These are phyloP conservation scores for Bicyclus anynana DNA, from an alignment of 1,140 invertebrate species.

Conservation along the genomic window DNA sequence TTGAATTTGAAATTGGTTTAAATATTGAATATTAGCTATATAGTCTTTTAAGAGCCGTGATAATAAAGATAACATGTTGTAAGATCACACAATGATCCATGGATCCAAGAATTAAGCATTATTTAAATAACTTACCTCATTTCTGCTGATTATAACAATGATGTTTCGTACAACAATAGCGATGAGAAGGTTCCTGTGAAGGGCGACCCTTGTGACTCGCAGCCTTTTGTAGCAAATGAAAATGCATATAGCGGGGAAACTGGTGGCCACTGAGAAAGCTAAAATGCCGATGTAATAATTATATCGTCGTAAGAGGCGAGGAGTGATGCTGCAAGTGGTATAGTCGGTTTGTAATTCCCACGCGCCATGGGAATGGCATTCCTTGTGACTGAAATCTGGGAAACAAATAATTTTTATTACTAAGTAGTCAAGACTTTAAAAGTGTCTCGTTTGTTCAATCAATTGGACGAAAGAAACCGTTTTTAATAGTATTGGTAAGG, in stretches of 20 bases:
- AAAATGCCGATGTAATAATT: conserved; percentile 71
- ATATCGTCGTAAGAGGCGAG: conserved; percentile 68
- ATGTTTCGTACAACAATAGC: conserved; percentile 77
- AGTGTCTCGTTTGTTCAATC: too few relatives aligned
- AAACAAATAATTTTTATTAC: not conserved
- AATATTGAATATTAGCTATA: too few relatives aligned
- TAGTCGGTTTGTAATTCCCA: conserved; percentile 78
- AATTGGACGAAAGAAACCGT: too few relatives aligned
- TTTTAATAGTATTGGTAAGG: too few relatives aligned
- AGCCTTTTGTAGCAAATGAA: conserved; percentile 75
- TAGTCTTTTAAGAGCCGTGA: too few relatives aligned
- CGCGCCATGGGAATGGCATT: conserved; percentile 65
- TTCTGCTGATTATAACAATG: conserved; percentile 75
- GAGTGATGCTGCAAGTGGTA: conserved; percentile 72
- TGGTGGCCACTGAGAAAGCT: conserved; percentile 62
- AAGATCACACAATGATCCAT: too few relatives aligned
- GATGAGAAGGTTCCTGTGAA: conserved; percentile 78
- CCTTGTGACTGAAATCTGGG: conserved; percentile 73
- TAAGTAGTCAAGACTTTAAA: too few relatives aligned
- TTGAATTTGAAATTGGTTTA: too few relatives aligned
- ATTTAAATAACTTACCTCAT: conserved; percentile 47
- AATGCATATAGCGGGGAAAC: conserved; percentile 76
- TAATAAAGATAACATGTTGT: too few relatives aligned
- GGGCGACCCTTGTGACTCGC: conserved; percentile 64
- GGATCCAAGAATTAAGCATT: not conserved